phyloP scores from a whole-genome alignment of 2,113 vertebrate species.

The Chaetura pelagica region DNA sequence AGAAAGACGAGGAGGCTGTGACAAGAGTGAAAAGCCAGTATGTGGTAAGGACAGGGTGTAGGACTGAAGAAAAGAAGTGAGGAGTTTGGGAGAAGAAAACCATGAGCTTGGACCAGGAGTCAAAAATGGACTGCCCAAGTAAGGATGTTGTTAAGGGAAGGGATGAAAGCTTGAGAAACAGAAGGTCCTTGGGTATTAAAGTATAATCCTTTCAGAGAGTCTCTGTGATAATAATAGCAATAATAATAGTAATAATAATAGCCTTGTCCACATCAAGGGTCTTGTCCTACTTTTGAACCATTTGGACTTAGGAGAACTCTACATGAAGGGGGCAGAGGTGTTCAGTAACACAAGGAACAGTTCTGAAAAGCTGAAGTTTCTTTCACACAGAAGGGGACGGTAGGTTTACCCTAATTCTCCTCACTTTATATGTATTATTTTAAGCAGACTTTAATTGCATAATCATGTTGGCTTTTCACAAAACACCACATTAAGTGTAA shows the following conservation, averaged over 20 bases:
- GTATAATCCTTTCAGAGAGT: not conserved
- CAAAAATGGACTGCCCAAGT: not conserved
- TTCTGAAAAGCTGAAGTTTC: not conserved
- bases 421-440: not conserved
- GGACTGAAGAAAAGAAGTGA: not conserved
- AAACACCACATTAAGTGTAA: slow-evolving; percentile 34
- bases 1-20: not conserved
- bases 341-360: not conserved
- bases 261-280: not conserved
- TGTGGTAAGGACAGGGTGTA: not conserved
- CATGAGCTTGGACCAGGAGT: not conserved
- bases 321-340: not conserved
- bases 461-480: slow-evolving; percentile 34
- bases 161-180: not conserved
- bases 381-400: not conserved
- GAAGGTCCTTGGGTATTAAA: not conserved
- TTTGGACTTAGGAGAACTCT: not conserved
- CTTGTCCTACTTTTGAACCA: not conserved
- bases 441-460: slow-evolving; percentile 45
- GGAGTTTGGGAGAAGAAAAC: not conserved
- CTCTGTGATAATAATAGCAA: not conserved
- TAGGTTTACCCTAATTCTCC: not conserved
- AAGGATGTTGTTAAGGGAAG: not conserved
- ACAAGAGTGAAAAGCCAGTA: not conserved
- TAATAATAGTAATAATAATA: no score